Base-by-base conservation (phyloP, 1,140 invertebrate species). In the Saccostrea echinata region DNA sequence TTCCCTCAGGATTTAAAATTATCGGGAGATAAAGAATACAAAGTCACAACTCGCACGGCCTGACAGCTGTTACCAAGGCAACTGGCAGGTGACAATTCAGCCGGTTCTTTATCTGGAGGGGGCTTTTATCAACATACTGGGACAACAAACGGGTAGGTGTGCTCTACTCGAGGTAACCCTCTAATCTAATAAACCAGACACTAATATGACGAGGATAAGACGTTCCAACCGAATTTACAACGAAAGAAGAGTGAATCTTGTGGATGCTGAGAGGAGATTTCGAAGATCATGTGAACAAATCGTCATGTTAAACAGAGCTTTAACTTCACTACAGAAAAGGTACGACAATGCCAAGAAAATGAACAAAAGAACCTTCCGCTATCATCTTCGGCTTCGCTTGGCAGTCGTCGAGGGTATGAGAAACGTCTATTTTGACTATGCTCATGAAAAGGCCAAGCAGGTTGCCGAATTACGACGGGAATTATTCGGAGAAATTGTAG, bases 381-480 rank as follows among this genome's bases (percentile, higher is more conserved):
- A 94, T 76, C 92, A 90, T 51, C 84, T 93, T 4, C 88, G 93
- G 18, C 91, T 94, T 30, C 90, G 92, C 3, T 87, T 94, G 88
- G 93, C 93, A 18, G 90, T 92, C 1, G 88, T 92, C 0, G 92
- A 94, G 85, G 93, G 93, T 6, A 88, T 93, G 51, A 81, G 93
- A 33, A 93, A 94, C 87, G 92, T 93, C 89, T 93, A 92, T 82
- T 93, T 92, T 71, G 92, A 94, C 90, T 94, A 93, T 84, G 92
- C 93, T 64, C 89, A 91, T 82, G 87, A 90, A 84, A 92, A 92
- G 86, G 93, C 93, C 11, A 89, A 92, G 84, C 89, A 91, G 57
- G 90, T 93, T 21, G 91, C 92, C 11, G 88, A 91, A 64, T 80
- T 93, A 27, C 91, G 92, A 35, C 88, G 88, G 55, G 88, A 91